Conservation (phyloP, 2,888 invertebrate species). For the Watsonalla binaria region DNA sequence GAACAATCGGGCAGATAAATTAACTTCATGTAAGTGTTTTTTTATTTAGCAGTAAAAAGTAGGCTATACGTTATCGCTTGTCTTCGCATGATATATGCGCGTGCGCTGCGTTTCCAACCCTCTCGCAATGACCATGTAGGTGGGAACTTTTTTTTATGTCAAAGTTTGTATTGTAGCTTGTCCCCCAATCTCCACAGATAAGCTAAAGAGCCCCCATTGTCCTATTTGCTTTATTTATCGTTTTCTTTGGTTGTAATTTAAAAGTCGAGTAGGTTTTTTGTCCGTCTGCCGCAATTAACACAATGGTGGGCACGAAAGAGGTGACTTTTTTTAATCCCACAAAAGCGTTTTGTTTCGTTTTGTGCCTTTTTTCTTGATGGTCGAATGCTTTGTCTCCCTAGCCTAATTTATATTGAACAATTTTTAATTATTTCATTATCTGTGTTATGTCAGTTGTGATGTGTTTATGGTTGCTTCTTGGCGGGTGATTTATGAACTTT, state of each 20-base stretch:
- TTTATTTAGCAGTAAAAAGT: too few species aligned
- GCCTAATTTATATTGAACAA: slow-evolving; percentile 2
- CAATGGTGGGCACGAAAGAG: slow-evolving; percentile 34
- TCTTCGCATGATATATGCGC: slow-evolving; percentile 33
- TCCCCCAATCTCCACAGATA: slow-evolving; percentile 21
- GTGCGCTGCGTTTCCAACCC: slow-evolving; percentile 32
- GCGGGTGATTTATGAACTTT: neutral
- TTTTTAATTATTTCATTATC: slow-evolving; percentile 2
- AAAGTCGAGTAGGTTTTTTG: slow-evolving; percentile 47
- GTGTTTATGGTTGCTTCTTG: neutral
- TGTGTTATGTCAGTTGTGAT: slow-evolving; percentile 1
- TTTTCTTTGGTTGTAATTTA: slow-evolving; percentile 51
- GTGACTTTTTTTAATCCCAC: slow-evolving; percentile 23
- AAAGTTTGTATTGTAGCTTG: slow-evolving; percentile 45
- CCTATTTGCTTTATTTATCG: slow-evolving; percentile 48
- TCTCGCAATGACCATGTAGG: slow-evolving; percentile 43
- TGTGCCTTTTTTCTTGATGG: slow-evolving; percentile 11
- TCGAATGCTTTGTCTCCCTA: neutral
- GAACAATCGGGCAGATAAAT: too few species aligned
- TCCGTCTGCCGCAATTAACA: slow-evolving; percentile 49
- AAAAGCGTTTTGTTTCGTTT: slow-evolving; percentile 20
- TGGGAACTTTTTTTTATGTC: slow-evolving; percentile 37
- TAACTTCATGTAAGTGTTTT: too few species aligned
- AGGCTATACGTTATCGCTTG: neutral
- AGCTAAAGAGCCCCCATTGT: slow-evolving; percentile 23